Evolutionary conservation across 37 sponge, comb jelly and placozoan species (phyloP), one percentile per base, ranked within the genome.

Genomic region (Crambe crambe): DNA sequence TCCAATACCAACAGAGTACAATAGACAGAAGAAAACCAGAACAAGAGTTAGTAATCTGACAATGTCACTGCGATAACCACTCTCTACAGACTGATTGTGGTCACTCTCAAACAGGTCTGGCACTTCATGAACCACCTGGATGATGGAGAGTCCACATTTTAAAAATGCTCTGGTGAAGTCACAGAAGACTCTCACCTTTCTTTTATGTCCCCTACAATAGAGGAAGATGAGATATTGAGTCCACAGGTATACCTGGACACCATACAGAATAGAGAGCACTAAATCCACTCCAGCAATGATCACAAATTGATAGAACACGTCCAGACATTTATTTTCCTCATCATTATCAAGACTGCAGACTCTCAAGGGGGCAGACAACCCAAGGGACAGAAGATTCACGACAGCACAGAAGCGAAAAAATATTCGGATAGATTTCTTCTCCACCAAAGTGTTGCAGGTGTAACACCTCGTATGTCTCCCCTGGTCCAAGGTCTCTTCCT

Each of bases 1-100:
- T 61, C 85, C 91, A 72, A 85, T 78, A 38, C 40, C 79, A 25
- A 90, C 82, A 47, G 91, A 85, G 37, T 66, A 89, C 81, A 73
- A 89, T 39, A 89, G 77, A 51, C 72, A 56, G 4, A 70, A 12
- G 2, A 81, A 80, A 64, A 89, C 58, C 18, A 78, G 25, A 9
- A 37, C n/a, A 5, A 84, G 70, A 9, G 1, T 39, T 30, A 74
- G 2, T 0, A 86, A 32, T 58, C 77, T 42, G 34, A 67, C 17
- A 2, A 38, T 27, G 37, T 20, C 0, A 15, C 51, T 47, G 6
- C 10, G 6, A 47, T 17, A 3, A 40, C 39, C 21, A 30, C 73
- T 43, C 25, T 43, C 31, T 37, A 68, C 12, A 43, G 36, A 5
- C 73, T 72, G n/a, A 5, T 44, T 40, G 25, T 39, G 73, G 22